Base-by-base conservation (phyloP, 1,140 invertebrate species). In the Adoxophyes honmai region DNA sequence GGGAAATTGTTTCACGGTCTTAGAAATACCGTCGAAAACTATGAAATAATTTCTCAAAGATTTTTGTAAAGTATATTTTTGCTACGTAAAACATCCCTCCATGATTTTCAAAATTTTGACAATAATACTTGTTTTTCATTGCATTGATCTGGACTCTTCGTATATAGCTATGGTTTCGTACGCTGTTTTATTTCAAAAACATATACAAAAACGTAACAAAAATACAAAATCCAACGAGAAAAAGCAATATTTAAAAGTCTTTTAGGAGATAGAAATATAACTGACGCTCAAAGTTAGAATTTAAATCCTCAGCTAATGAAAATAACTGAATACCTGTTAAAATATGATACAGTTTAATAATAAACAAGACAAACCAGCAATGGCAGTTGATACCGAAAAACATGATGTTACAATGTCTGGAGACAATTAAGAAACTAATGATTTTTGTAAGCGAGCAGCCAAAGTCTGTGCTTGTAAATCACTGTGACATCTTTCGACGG, bases 231-330 rank as follows among this genome's bases (percentile, higher is more conserved):
- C 70, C 77, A 78, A 73, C 70, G 66, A 82, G 58, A 65, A 64
- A 74, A 84, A 87, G 78, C 79, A 84, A 85, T 85, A 83, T 70
- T 62, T 34, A 52, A 34, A 52, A 52, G 42, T 48, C 42, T 48
- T 28, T 11, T 48, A 48, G 42, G 11, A 48, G 42, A 57, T 70
- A 63, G 64, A 67, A 69, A 54, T 75, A 60, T 78, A 64, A 73
- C 64, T 56, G 69, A 78, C 68, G 84, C 84, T 87, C 84, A 87
- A 87, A 79, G 15, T 84, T 84, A 86, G 73, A 57, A 42, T 73
- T 58, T 64, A 70, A 64, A 59, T 68, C 59, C 57, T 70, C 56
- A 72, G 56, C 56, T 70, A 68, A 64, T 73, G 68, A 71, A 70
- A 73, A 69, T 66, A 48, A 28, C 42, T 48, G 9, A 21, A 48